A percentile compares a stretch with the other conserved stretches of the same genome.
Evolutionary conservation across 2,888 invertebrate species (phyloP).

Genomic region (Dermolepida albohirtum): DNA sequence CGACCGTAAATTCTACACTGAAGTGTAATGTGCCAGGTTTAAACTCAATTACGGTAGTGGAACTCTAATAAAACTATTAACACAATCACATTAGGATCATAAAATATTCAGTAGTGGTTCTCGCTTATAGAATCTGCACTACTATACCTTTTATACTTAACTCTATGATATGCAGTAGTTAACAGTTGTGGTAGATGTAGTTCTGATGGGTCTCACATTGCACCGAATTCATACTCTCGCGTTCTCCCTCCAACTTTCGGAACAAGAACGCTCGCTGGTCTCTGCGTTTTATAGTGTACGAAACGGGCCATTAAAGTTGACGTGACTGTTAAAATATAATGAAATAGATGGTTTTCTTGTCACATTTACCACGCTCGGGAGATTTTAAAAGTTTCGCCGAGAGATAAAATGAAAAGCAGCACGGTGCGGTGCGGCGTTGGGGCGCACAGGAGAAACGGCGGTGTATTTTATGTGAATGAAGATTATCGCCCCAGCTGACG

Average conservation of each 20-base stretch:
- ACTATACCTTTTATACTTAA: too few relatives aligned
- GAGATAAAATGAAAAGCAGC: slow-evolving; percentile 27
- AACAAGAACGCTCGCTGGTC: neutral
- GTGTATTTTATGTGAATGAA: slow-evolving; percentile 22
- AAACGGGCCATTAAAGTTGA: slow-evolving; percentile 35
- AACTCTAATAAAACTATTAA: too few relatives aligned
- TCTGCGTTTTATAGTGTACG: slow-evolving; percentile 27
- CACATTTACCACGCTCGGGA: slow-evolving; percentile 37
- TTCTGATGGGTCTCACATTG: too few relatives aligned
- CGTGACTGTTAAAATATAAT: slow-evolving; percentile 37
- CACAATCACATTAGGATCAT: too few relatives aligned
- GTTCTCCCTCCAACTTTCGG: neutral
- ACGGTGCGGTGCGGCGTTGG: neutral
- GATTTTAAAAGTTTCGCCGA: slow-evolving; percentile 31
- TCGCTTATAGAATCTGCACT: too few relatives aligned
- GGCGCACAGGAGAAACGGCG: neutral
- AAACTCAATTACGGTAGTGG: too few relatives aligned
- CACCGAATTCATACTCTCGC: too few relatives aligned
- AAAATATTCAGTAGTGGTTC: too few relatives aligned
- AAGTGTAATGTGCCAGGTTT: too few relatives aligned
- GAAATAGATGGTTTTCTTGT: slow-evolving; percentile 36
- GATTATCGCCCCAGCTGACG: slow-evolving; percentile 31
- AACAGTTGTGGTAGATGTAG: too few relatives aligned
- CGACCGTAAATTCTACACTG: too few relatives aligned
- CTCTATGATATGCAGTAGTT: too few relatives aligned